These are phyloP conservation scores for Callorhinus ursinus DNA, from an alignment of 2,113 vertebrate species.

Conservation along the genomic window DNA sequence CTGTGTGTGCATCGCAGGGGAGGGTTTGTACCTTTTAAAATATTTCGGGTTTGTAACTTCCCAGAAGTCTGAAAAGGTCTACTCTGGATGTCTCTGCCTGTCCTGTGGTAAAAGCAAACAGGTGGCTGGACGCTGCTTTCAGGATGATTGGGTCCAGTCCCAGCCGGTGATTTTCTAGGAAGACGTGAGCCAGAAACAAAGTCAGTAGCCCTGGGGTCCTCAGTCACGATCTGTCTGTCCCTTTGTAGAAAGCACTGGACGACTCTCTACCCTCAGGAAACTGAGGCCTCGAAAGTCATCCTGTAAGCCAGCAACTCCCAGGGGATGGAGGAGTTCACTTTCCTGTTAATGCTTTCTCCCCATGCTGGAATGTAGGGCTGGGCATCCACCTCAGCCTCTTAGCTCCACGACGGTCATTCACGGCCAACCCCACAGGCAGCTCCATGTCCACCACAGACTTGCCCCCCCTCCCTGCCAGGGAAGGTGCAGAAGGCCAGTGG, in stretches of 20 bases:
- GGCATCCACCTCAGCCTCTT: not conserved
- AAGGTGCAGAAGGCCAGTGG: not conserved
- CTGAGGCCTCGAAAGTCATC: not conserved
- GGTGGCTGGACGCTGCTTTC: not conserved
- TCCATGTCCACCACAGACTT: rapidly evolving
- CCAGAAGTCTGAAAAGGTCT: not conserved
- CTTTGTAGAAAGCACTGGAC: not conserved
- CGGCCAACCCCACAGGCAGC: rapidly evolving
- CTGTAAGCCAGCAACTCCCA: not conserved
- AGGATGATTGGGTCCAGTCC: not conserved
- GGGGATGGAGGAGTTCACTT: not conserved
- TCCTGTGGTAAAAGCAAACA: not conserved
- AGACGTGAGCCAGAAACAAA: not conserved
- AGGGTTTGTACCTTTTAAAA: not conserved
- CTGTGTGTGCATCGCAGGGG: not conserved
- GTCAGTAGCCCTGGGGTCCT: not conserved
- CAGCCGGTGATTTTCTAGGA: not conserved
- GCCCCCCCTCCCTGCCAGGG: not conserved
- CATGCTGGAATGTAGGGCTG: not conserved
- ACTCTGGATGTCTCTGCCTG: not conserved
- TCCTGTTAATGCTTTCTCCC: not conserved
- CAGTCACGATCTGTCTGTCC: not conserved
- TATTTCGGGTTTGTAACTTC: not conserved
- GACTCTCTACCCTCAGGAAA: not conserved
- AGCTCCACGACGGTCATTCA: rapidly evolving